Evolutionary conservation across 2,797 vertebrate species (phyloP), one percentile per base, ranked within the genome.

Genomic region (Melanitta fusca): DNA sequence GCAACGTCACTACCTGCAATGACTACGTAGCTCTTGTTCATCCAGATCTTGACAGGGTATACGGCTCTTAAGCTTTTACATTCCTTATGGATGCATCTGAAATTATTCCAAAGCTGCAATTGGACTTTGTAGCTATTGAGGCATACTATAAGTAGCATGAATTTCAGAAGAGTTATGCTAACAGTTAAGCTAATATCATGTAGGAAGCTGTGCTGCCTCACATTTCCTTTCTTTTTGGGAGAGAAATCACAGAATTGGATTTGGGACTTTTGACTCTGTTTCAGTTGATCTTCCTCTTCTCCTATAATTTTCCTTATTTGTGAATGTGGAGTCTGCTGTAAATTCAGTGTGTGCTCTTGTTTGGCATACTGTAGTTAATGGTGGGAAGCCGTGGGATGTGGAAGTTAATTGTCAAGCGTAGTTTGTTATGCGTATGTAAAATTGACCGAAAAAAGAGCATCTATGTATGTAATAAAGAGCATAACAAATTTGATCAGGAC

Each of bases 1-100:
- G 99, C 39, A 99, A 99, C 6, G 99, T 99, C 94, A 98, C 99
- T 34, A 97, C 99, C 75, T 99, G 99, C 97, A 99, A 99, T 13
- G 99, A 99, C 97, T 99, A 99, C 0, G 99, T 99, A 24, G 99
- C 99, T 20, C 98, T 99, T 58, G 98, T 99, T 30, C 99, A 99
- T 85, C 99, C 99, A 0, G 99, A 99, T 92, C 98, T 99, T 0
- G 99, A 99, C 98, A 97, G 99, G 98, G 99, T 99, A 95, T 94
- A 94, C 56, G 43, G 60, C 36, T 88, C 36, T 56, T 4, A 10
- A 1, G 2, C 47, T 19, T 58, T 16, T 25, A 13, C 24, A 3
- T 5, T 21, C 43, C 1, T 0, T 19, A 27, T 9, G 21, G 51
- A 5, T 32, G 38, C 6, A 0, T 7, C 71, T 39, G 38, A 17